phyloP scores from a whole-genome alignment of 2,888 invertebrate species.

The Tortrix viridana region DNA sequence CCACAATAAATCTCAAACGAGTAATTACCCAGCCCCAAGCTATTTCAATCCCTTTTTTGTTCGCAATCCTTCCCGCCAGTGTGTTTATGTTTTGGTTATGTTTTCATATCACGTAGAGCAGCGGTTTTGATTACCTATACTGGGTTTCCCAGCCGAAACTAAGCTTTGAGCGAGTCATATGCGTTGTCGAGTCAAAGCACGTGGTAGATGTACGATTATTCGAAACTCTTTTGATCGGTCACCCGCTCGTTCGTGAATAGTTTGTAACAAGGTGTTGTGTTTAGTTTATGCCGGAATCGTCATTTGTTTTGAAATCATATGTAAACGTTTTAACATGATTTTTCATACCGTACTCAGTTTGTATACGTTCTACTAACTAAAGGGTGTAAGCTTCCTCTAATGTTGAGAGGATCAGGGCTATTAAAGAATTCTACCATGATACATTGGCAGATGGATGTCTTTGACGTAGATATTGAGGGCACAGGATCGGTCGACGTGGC shows the following conservation, averaged over 20 bases:
- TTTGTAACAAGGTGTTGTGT: slow-evolving; percentile 37
- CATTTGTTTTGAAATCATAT: background rate
- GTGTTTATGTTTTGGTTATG: slow-evolving; percentile 46
- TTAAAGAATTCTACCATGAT: too few relatives aligned
- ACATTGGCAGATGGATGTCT: too few relatives aligned
- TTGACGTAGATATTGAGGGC: too few relatives aligned
- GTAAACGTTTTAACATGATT: too few relatives aligned
- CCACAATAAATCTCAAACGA: slow-evolving; percentile 32
- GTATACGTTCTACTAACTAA: too few relatives aligned
- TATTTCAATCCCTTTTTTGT: slow-evolving; percentile 33
- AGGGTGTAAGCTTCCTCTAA: too few relatives aligned
- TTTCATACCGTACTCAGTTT: too few relatives aligned
- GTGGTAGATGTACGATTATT: slow-evolving; percentile 72
- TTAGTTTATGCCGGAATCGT: background rate
- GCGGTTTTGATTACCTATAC: slow-evolving; percentile 72
- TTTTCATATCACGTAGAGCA: slow-evolving; percentile 73
- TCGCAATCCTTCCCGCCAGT: slow-evolving; percentile 21
- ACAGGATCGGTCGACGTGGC: too few relatives aligned
- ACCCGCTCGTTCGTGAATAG: slow-evolving; percentile 42
- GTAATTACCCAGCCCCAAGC: slow-evolving; percentile 20
- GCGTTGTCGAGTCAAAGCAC: slow-evolving; percentile 61
- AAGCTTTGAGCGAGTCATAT: slow-evolving; percentile 55
- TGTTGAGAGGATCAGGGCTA: too few relatives aligned
- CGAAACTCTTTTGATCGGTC: slow-evolving; percentile 53
- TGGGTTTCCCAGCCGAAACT: slow-evolving; percentile 64